Evolutionary conservation across 2,797 vertebrate genomes (phyloP).

Genomic region (Oceanodroma leucorhoa): DNA sequence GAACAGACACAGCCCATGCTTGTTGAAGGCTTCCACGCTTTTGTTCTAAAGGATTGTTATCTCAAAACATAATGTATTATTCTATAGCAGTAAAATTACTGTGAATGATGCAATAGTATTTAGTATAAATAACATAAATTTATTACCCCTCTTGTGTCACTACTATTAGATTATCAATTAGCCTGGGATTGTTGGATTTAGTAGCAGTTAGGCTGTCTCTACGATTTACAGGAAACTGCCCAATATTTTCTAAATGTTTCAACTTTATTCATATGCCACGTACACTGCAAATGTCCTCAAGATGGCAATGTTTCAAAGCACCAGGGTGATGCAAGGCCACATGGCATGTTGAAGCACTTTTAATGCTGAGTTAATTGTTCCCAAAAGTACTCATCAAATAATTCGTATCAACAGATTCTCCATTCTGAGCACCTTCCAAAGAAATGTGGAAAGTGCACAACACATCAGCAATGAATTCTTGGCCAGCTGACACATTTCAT

Average conservation of each 20-base stretch:
- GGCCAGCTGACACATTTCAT: neutral
- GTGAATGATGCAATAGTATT: neutral
- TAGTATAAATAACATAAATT: neutral
- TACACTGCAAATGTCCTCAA: conserved; percentile 21
- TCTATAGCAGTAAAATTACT: neutral
- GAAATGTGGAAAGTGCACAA: neutral
- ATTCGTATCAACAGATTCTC: neutral
- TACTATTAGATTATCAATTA: neutral
- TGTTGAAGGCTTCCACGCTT: neutral
- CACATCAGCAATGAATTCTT: neutral
- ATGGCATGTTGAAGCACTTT: neutral
- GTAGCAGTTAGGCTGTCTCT: neutral
- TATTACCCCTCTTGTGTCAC: neutral
- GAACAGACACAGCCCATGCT: neutral
- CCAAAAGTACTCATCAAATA: neutral
- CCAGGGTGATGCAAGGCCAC: neutral
- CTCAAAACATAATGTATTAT: neutral
- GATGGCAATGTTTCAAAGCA: conserved; percentile 46
- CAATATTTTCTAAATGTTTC: neutral
- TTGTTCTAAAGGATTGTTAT: neutral
- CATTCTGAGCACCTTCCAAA: neutral
- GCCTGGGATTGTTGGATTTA: neutral
- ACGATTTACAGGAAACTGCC: neutral
- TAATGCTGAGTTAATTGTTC: neutral
- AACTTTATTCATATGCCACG: neutral